Evolutionary conservation across 2,888 invertebrate genomes (phyloP).

Genomic region (Desoria tigrina): DNA sequence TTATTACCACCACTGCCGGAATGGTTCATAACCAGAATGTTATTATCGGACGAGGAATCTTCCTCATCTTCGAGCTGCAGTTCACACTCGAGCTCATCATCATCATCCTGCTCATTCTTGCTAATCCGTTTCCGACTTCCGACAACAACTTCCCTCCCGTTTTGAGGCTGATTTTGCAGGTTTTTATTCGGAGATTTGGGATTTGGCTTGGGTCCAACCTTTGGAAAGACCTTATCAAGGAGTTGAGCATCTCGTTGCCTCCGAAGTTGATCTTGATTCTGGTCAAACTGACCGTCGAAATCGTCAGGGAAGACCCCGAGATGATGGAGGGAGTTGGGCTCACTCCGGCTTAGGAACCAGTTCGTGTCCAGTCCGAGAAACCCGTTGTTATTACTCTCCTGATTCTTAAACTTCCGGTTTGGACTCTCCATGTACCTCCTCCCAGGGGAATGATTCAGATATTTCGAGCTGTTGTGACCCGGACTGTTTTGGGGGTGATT

Average conservation of each 20-base stretch:
- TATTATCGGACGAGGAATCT: conserved; percentile 10
- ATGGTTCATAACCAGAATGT: neutral
- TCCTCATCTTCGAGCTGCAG: conserved; percentile 15
- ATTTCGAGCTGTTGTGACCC: neutral
- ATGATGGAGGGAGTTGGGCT: conserved; percentile 70
- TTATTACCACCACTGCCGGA: conserved; percentile 17
- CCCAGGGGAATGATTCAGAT: neutral
- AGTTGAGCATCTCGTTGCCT: conserved; percentile 9
- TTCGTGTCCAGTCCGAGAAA: conserved; percentile 63
- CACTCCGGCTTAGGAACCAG: conserved; percentile 79
- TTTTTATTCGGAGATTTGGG: neutral
- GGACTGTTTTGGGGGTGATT: conserved; percentile 10
- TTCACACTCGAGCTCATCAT: conserved; percentile 26
- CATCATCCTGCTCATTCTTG: conserved; percentile 16
- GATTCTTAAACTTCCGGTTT: too few relatives aligned
- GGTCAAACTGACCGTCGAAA: neutral
- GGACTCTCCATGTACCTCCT: too few relatives aligned
- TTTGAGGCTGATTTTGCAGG: too few relatives aligned
- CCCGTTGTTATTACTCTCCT: neutral
- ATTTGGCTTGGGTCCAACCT: too few relatives aligned
- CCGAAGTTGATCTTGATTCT: neutral
- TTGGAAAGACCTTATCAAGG: neutral
- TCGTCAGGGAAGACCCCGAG: conserved; percentile 15
- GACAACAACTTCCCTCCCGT: conserved; percentile 15
- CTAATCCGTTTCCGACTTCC: neutral